These are phyloP conservation scores for Mungos mungo DNA, from an alignment of 2,113 vertebrate species.

Conservation along the genomic window DNA sequence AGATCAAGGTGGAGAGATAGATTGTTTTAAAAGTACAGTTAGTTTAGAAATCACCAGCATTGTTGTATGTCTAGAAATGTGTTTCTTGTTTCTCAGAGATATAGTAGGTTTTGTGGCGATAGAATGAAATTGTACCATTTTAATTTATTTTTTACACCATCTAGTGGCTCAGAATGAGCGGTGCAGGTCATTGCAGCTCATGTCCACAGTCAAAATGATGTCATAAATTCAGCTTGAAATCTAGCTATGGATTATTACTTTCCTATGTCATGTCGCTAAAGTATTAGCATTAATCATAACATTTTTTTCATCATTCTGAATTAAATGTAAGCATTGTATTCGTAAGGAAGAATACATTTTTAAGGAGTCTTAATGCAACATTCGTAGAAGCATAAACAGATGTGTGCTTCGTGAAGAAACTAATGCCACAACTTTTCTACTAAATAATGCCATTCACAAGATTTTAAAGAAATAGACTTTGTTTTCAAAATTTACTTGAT, in stretches of 20 bases:
- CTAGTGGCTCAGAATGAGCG: constrained; percentile 86
- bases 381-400: constrained; percentile 73
- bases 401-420: constrained; percentile 74
- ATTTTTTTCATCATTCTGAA: constrained; percentile 81
- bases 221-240: constrained; percentile 83
- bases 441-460: constrained; percentile 27
- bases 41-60: not conserved
- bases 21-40: not conserved
- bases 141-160: constrained; percentile 86
- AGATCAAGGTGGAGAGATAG: not conserved
- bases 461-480: constrained; percentile 53
- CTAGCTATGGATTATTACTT: constrained; percentile 83
- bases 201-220: constrained; percentile 82
- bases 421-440: constrained; percentile 55
- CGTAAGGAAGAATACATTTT: constrained; percentile 76
- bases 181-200: constrained; percentile 79
- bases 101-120: constrained; percentile 58
- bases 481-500: constrained; percentile 28
- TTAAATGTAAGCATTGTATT: constrained; percentile 73
- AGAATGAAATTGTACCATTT: constrained; percentile 74
- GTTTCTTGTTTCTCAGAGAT: constrained; percentile 33
- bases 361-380: constrained; percentile 73
- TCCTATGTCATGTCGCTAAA: constrained; percentile 82
- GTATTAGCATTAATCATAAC: constrained; percentile 80
- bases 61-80: constrained; percentile 15